Percentiles rank a stretch among this genome's conserved stretches.
Evolutionary conservation across 2,797 vertebrate species (phyloP).

Genomic region (Scarus forsteni): DNA sequence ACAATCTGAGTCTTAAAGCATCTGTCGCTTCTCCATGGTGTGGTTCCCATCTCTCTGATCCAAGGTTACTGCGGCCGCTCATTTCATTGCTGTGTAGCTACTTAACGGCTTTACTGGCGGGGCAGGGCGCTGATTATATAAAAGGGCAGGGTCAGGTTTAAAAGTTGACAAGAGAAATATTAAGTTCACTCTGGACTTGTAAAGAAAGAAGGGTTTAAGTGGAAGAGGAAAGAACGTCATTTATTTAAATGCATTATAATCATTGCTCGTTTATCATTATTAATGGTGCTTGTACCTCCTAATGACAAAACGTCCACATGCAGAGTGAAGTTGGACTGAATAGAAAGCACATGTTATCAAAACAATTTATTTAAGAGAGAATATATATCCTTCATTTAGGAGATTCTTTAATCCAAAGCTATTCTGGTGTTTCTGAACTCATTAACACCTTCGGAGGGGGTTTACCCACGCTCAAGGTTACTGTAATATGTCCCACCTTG

Average conservation of each 20-base stretch:
- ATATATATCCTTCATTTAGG: slow-evolving; percentile 71
- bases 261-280: slow-evolving; percentile 69
- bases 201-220: slow-evolving; percentile 50
- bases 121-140: slow-evolving; percentile 64
- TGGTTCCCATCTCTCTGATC: slow-evolving; percentile 79
- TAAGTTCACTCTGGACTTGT: slow-evolving; percentile 54
- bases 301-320: slow-evolving; percentile 71
- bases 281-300: slow-evolving; percentile 76
- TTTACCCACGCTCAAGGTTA: slow-evolving; percentile 72
- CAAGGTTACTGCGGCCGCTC: slow-evolving; percentile 78
- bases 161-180: slow-evolving; percentile 61
- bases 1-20: slow-evolving; percentile 83
- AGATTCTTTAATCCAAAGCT: slow-evolving; percentile 79
- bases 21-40: slow-evolving; percentile 79
- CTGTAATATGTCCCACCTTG: slow-evolving; percentile 77
- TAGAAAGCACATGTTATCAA: slow-evolving; percentile 66
- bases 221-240: slow-evolving; percentile 37
- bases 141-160: slow-evolving; percentile 67
- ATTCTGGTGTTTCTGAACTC: slow-evolving; percentile 78
- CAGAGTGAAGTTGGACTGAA: slow-evolving; percentile 68
- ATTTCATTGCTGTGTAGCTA: slow-evolving; percentile 81
- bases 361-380: slow-evolving; percentile 65
- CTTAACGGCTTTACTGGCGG: slow-evolving; percentile 66
- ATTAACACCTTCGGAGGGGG: slow-evolving; percentile 69
- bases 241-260: slow-evolving; percentile 50